Base-by-base conservation (phyloP, 2,797 vertebrate species). In the Chrosomus eos region DNA sequence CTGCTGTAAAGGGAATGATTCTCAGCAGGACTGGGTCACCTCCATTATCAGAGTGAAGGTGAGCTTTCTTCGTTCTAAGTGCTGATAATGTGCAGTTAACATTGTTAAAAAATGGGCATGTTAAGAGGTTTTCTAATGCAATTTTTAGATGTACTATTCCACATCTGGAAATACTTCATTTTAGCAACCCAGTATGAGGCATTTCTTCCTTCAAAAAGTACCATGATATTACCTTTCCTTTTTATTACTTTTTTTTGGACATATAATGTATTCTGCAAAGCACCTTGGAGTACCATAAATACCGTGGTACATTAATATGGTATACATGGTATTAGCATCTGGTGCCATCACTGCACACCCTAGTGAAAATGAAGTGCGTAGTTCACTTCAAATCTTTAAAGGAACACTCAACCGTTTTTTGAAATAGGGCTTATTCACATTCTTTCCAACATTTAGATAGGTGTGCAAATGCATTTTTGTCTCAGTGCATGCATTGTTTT, bases 1-100 rank as follows among this genome's bases (percentile, higher is more conserved):
- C 86, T 98, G 97, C 93, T 99, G 97, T 90, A 96, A 98, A 82
- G 95, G 94, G 83, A 94, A 90, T 86, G 96, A 97, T 88, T 91
- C 88, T 5, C 97, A 97, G 92, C 93, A 93, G 90, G 94, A 96
- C 83, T 99, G 98, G 98, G 94, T 98, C 94, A 94, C 93, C 68
- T 95, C 95, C 91, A 93, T 99, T 92, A 96, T 99, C 91, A 90
- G 92, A 88, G 94, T 95, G 75, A 97, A 98, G 97, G 98, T 99
- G 96, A 92, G 92, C 80, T 78, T 31, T 67, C 77, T 82, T 80
- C 68, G 4, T 72, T 70, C 28, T 83, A 62, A 76, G 48, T 66
- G 62, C 60, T 73, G 38, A 72, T 84, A 66, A 66, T 80, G 74
- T 66, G 67, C 40, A 85, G 51, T 58, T 84, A 84, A 78, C 43